Conservation (phyloP, 2,113 vertebrate species). For the Colinus virginianus region DNA sequence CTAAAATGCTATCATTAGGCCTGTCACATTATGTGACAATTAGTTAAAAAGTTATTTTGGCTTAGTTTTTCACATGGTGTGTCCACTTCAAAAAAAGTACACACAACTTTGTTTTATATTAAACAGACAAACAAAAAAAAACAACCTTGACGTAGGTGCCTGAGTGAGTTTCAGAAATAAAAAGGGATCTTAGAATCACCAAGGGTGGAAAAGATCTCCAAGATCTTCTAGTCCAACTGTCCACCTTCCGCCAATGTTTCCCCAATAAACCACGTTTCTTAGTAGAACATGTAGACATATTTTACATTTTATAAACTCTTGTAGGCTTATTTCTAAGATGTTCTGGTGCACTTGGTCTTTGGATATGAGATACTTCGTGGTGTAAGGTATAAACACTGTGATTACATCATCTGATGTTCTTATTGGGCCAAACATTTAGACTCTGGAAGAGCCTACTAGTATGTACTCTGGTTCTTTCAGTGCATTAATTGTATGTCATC, state of each 20-base stretch:
- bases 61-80: not conserved
- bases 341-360: not conserved
- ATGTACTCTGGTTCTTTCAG: not conserved
- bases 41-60: not conserved
- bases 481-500: not conserved
- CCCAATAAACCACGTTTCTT: too few relatives aligned
- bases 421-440: not conserved
- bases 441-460: not conserved
- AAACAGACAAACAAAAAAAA: not conserved
- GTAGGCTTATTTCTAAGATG: not conserved
- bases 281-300: not conserved
- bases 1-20: not conserved
- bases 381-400: rapidly evolving
- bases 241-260: too few relatives aligned
- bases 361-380: not conserved
- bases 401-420: not conserved
- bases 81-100: not conserved
- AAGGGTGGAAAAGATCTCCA: too few relatives aligned
- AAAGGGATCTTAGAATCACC: not conserved
- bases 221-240: too few relatives aligned
- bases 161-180: not conserved
- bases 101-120: not conserved
- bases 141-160: not conserved
- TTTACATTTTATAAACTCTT: not conserved
- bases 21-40: not conserved